Base-by-base conservation (phyloP, 2,113 vertebrate genomes). In the Cyprinodon tularosa region DNA sequence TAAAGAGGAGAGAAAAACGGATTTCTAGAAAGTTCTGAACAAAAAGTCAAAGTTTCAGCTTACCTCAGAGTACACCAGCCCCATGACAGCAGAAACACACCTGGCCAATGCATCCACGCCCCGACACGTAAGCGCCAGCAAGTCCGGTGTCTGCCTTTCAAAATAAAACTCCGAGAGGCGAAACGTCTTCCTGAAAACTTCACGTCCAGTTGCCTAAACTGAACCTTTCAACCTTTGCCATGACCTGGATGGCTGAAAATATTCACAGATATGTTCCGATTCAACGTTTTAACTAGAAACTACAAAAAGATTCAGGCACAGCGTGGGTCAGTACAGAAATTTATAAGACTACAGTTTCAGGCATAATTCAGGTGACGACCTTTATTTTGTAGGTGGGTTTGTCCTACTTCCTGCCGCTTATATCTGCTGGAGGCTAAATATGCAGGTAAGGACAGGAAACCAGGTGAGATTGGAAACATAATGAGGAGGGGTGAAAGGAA, bases 21-120 rank as follows among this genome's bases (percentile, higher is more conserved):
- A 13, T 20, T 8, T 6, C 5, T 37, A 39, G 29, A 12, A 12
- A 39, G 62, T 17, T 53, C 15, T 15, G 50, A 17, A 53, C 42
- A n/a, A 65, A 37, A 64, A 8, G 3, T 50, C 10, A 53, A 63
- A 40, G 3, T 45, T 12, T 44, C 1, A 38, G 71, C 76, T 83
- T 78, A 92, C 90, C 89, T 90, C 74, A 0, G 90, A 92, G 71
- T 92, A 92, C 12, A 75, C 63, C 4, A 77, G 50, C 36, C 90
- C 88, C 90, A 92, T 92, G 74, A 42, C 44, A 1, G n/a, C 22
- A 3, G 3, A 4, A 39, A 66, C 80, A 14, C 86, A 89, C 87
- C 86, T 85, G 82, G 42, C 69, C 39, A 48, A 38, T 38, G 57
- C 29, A 63, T 40, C 2, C 0, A 8, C 0, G 6, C 50, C 15